Conservation (phyloP, 1,140 invertebrate species). For the Drosophila mauritiana region DNA sequence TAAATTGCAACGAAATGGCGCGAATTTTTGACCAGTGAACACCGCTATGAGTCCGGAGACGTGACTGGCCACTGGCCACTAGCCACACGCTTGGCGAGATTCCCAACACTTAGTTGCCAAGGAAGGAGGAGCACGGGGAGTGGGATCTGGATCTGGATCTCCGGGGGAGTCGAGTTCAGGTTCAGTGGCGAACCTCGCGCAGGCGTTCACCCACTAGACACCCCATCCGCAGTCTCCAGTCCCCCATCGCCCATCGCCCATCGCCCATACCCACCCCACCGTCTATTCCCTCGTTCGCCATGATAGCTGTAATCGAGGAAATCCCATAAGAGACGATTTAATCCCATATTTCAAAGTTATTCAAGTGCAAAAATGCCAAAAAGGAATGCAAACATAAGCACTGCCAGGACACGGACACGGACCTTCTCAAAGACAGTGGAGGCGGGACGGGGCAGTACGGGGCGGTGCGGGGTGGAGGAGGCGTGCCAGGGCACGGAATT, state of each 20-base stretch:
- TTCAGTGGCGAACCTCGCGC: conserved; percentile 70
- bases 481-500: background rate
- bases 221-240: background rate
- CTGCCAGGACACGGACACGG: conserved; percentile 59
- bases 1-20: too few species aligned
- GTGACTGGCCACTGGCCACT: conserved; percentile 66
- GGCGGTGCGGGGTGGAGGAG: background rate
- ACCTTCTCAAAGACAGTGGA: conserved; percentile 37
- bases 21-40: conserved; percentile 1
- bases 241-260: too few species aligned
- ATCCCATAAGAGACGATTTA: conserved; percentile 84
- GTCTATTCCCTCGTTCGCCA: conserved; percentile 46
- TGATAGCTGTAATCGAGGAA: conserved; percentile 83
- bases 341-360: conserved; percentile 84
- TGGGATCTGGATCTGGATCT: background rate
- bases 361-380: conserved; percentile 84
- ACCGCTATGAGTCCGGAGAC: conserved; percentile 49
- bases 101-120: conserved; percentile 56
- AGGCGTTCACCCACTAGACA: conserved; percentile 1
- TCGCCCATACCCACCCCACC: background rate
- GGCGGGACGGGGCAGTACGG: background rate
- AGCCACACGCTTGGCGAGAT: conserved; percentile 66
- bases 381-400: conserved; percentile 83
- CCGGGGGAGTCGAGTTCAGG: conserved; percentile 54
- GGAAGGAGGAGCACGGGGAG: background rate